These are phyloP conservation scores for Piezodorus guildinii DNA, from an alignment of 1,140 invertebrate species.

Conservation along the genomic window DNA sequence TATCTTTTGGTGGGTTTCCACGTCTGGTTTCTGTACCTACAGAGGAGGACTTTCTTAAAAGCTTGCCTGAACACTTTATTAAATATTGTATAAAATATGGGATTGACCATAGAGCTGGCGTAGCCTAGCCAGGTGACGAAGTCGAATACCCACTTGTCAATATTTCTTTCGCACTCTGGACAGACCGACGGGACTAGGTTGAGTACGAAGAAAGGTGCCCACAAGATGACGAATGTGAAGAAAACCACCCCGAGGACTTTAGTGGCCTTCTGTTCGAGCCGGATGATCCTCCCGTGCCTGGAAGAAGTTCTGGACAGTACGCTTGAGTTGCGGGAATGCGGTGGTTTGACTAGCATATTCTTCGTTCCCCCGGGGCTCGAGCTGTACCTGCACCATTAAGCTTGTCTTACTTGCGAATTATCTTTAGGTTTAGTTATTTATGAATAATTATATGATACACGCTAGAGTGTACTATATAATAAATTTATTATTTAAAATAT, in stretches of 20 bases:
- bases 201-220: conserved; percentile 86
- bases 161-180: conserved; percentile 57
- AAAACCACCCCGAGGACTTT: conserved; percentile 87
- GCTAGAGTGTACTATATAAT: too few species aligned
- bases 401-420: too few species aligned
- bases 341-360: conserved; percentile 6
- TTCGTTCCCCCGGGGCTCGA: neutral
- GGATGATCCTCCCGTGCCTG: conserved; percentile 64
- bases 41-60: conserved; percentile 77
- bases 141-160: conserved; percentile 66
- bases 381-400: too few species aligned
- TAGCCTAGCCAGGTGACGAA: conserved; percentile 85
- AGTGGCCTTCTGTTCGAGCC: conserved; percentile 85
- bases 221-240: conserved; percentile 84
- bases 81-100: conserved; percentile 89
- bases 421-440: too few species aligned
- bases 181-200: conserved; percentile 72
- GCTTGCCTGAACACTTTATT: conserved; percentile 86
- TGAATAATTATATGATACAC: too few species aligned
- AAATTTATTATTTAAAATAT: too few species aligned
- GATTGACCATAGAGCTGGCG: conserved; percentile 85
- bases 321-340: conserved; percentile 43
- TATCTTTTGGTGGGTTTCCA: conserved; percentile 23
- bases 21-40: conserved; percentile 45
- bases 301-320: conserved; percentile 67